A percentile compares a stretch with the other conserved stretches of the same genome.
phyloP scores from a whole-genome alignment of 2,797 vertebrate species.

The Gymnopithys bicolor region DNA sequence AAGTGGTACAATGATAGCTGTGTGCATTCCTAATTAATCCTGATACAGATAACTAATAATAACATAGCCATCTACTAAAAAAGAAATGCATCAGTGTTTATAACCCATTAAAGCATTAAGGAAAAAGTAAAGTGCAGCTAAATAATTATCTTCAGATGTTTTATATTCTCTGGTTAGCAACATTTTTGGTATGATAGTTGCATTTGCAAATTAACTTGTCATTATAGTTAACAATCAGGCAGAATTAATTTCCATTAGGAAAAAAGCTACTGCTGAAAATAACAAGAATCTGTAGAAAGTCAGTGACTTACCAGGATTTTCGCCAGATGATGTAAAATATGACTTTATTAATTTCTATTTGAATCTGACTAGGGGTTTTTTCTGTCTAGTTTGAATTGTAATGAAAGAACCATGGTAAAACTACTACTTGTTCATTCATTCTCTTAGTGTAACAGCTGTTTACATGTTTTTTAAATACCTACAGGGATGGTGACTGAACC shows the following conservation, averaged over 20 bases:
- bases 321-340: background rate
- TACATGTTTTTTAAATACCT: background rate
- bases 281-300: background rate
- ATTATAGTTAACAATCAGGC: background rate
- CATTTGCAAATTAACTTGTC: background rate
- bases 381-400: background rate
- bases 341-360: background rate
- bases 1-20: conserved; percentile 21
- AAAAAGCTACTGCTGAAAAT: background rate
- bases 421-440: background rate
- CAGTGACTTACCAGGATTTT: background rate
- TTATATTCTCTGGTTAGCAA: background rate
- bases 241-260: background rate
- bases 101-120: background rate
- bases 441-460: background rate
- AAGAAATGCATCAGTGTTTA: background rate
- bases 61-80: conserved; percentile 6
- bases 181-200: background rate
- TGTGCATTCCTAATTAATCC: conserved; percentile 17
- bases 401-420: background rate
- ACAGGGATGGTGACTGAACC: background rate
- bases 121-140: background rate
- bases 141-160: background rate
- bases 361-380: background rate
- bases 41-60: background rate